These are phyloP conservation scores for Monomorium pharaonis DNA, from an alignment of 1,140 invertebrate species.

Conservation along the genomic window DNA sequence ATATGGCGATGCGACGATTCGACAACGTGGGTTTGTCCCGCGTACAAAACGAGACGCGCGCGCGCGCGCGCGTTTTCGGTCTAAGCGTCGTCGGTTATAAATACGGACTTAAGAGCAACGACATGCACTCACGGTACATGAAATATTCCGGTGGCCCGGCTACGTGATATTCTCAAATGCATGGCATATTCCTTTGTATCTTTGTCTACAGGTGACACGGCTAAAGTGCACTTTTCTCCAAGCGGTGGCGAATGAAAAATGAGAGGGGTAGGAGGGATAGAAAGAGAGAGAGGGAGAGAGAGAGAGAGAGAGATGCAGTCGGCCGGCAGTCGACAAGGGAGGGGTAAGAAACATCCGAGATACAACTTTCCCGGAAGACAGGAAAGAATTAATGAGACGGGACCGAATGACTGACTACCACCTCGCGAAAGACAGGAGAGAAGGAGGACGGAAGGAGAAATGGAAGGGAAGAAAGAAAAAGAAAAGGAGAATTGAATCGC, in stretches of 20 bases:
- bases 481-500: constrained; percentile 47
- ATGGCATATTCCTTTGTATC: constrained; percentile 72
- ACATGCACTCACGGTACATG: constrained; percentile 61
- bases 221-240: constrained; percentile 72
- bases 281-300: neutral
- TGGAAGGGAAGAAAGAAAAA: constrained; percentile 21
- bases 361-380: constrained; percentile 49
- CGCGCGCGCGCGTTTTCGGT: constrained; percentile 31
- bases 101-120: constrained; percentile 58
- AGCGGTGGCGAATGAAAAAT: constrained; percentile 69
- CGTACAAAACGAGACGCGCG: constrained; percentile 25
- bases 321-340: constrained; percentile 9
- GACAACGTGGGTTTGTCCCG: neutral
- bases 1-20: neutral
- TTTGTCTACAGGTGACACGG: constrained; percentile 72
- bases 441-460: neutral
- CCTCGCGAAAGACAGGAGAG: neutral
- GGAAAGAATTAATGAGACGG: constrained; percentile 64
- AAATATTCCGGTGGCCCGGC: constrained; percentile 67
- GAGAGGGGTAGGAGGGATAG: constrained; percentile 30
- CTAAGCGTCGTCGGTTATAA: constrained; percentile 50
- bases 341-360: constrained; percentile 44
- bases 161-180: constrained; percentile 70
- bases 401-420: constrained; percentile 58
- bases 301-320: neutral